Evolutionary conservation across 2,888 invertebrate species (phyloP), one percentile per base, ranked within the genome.

Genomic region (Frankliniella intonsa): DNA sequence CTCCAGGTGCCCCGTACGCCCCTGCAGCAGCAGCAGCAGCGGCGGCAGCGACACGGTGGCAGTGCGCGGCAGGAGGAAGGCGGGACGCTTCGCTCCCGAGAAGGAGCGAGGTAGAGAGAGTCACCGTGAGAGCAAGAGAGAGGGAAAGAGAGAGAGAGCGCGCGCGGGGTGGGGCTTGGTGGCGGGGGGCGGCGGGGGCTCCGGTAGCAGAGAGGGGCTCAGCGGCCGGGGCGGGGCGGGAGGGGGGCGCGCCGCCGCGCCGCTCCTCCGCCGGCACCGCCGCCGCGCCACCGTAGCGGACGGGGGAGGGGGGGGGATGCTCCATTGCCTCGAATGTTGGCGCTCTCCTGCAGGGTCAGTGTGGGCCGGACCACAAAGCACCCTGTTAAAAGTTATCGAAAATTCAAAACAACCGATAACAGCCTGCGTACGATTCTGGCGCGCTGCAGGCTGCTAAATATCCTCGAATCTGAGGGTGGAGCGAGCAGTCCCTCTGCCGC

Each of bases 401-500:
- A 38, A 19, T 12, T 7, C 55, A 19, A 19, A 7, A 55, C 17
- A 5, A 55, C 14, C 55, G 55, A 12, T 55, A 12, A 12, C 55
- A 55, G 55, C n/a, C n/a, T n/a, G n/a, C n/a, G n/a, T n/a, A n/a
- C n/a, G 38, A 38, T 38, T 38, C 38, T 19, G 55, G 55, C 55
- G 55, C 5, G 12, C 7, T 14, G 55, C 55, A 7, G 8, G 55
- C 8, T 55, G 55, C 55, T 11, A 7, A 38, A 55, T n/a, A n/a
- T 17, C 55, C 17, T 2, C 8, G 55, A 17, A 2, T 2, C 3
- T 55, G 55, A 11, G 55, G 55, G 17, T 12, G 84, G 84, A 25
- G 84, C 50, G 81, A 84, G 80, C 83, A 83, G 27, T 83, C 84
- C 51, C 83, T 84, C 80, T 82, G 84, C 81, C 84, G 84, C 69